phyloP scores from a whole-genome alignment of 2,113 vertebrate species.

The Platysternon megacephalum region DNA sequence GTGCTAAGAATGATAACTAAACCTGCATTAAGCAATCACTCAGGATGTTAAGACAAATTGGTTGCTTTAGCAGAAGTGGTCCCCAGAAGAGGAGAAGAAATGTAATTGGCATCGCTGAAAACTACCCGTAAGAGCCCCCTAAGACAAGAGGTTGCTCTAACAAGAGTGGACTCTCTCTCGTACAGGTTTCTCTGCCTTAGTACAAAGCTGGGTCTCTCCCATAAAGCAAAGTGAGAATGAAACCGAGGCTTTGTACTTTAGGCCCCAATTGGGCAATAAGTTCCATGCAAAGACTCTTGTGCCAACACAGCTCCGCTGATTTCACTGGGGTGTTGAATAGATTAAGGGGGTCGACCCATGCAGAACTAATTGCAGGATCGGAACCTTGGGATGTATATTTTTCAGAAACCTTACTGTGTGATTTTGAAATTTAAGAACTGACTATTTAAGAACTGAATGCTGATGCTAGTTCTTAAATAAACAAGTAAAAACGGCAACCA shows the following conservation, averaged over 20 bases:
- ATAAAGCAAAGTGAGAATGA: not conserved
- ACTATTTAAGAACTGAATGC: no score
- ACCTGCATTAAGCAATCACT: not conserved
- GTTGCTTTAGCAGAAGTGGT: not conserved
- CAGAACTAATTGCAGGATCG: not conserved
- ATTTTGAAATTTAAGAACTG: not conserved
- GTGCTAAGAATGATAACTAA: not conserved
- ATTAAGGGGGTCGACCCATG: not conserved
- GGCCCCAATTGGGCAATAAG: not conserved
- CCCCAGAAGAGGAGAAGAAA: not conserved
- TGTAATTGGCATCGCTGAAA: not conserved
- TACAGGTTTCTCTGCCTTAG: not conserved
- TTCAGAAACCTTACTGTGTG: not conserved
- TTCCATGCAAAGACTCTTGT: not conserved
- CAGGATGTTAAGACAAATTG: not conserved
- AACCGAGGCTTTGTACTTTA: accelerated
- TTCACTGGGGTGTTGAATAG: accelerated
- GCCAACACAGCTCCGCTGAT: not conserved
- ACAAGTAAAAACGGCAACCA: no score
- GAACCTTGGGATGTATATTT: not conserved
- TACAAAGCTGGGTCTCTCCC: accelerated
- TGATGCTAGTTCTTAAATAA: no score
- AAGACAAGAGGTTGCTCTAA: not conserved
- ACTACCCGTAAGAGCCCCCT: not conserved
- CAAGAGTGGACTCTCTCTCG: not conserved